Percentiles rank a stretch among this genome's conserved stretches.
phyloP scores from a whole-genome alignment of 2,113 vertebrate genomes.

The Sander lucioperca region DNA sequence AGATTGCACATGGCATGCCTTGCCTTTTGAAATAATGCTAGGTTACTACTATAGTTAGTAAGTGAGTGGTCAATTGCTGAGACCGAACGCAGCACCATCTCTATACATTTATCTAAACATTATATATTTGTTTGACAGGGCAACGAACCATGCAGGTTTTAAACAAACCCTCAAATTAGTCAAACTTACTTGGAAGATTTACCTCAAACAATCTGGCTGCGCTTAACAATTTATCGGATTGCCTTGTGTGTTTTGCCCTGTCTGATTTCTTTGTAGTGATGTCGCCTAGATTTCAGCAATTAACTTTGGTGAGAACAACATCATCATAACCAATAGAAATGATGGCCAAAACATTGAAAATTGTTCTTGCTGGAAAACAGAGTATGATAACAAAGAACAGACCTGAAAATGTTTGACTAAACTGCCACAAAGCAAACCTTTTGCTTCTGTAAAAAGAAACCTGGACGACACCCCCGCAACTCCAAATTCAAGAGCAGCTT shows the following conservation, averaged over 20 bases:
- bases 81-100: too few relatives aligned
- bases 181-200: too few relatives aligned
- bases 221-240: background rate
- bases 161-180: too few relatives aligned
- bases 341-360: background rate
- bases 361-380: background rate
- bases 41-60: background rate
- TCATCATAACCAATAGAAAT: background rate
- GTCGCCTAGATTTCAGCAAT: background rate
- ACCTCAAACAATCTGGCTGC: background rate
- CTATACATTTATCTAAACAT: too few relatives aligned
- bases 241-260: background rate
- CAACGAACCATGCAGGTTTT: too few relatives aligned
- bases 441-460: background rate
- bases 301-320: background rate
- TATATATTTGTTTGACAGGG: too few relatives aligned
- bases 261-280: background rate
- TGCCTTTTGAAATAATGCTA: background rate
- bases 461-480: conserved; percentile 11
- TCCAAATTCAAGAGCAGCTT: conserved; percentile 22
- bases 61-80: too few relatives aligned
- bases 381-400: background rate
- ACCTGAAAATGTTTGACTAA: conserved; percentile 21
- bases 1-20: background rate
- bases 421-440: conserved; percentile 22